Evolutionary conservation across 37 sponge, comb jelly and placozoan species (phyloP).

Genomic region (Aplysina aerophoba): DNA sequence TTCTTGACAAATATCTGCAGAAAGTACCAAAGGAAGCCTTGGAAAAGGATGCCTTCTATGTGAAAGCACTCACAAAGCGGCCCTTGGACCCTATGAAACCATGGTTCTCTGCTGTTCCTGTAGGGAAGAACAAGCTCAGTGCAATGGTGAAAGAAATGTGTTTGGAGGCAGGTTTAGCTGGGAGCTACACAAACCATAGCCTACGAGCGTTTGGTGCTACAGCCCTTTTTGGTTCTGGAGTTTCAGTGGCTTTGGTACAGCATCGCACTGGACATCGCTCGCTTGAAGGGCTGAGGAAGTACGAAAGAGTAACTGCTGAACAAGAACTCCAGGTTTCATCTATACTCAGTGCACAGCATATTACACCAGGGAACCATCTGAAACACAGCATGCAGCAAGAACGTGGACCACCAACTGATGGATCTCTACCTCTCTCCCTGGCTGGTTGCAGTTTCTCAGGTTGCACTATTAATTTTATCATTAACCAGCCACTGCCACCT

Average conservation of each 20-base stretch:
- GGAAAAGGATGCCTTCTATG: constrained; percentile 15
- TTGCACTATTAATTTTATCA: no score
- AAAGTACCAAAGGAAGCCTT: background rate
- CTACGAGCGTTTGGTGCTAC: constrained; percentile 46
- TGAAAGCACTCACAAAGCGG: background rate
- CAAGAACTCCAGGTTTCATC: constrained; percentile 35
- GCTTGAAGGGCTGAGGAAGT: constrained; percentile 21
- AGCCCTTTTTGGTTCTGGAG: constrained; percentile 29
- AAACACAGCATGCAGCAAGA: no score
- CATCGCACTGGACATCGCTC: constrained; percentile 52
- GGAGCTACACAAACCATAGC: constrained; percentile 51
- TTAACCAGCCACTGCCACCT: no score
- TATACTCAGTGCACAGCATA: background rate
- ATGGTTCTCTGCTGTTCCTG: background rate
- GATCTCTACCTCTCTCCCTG: no score
- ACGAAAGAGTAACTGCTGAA: constrained; percentile 37
- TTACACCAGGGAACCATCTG: no score
- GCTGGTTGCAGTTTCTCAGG: no score
- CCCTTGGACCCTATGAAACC: background rate
- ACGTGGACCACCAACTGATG: no score
- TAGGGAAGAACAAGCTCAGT: constrained; percentile 33
- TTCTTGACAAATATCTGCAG: constrained; percentile 2
- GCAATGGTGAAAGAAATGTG: constrained; percentile 30
- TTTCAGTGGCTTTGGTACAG: constrained; percentile 47
- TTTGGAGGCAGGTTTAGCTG: constrained; percentile 22